Evolutionary conservation across 2,797 vertebrate genomes (phyloP).

Genomic region (Accipiter badius): DNA sequence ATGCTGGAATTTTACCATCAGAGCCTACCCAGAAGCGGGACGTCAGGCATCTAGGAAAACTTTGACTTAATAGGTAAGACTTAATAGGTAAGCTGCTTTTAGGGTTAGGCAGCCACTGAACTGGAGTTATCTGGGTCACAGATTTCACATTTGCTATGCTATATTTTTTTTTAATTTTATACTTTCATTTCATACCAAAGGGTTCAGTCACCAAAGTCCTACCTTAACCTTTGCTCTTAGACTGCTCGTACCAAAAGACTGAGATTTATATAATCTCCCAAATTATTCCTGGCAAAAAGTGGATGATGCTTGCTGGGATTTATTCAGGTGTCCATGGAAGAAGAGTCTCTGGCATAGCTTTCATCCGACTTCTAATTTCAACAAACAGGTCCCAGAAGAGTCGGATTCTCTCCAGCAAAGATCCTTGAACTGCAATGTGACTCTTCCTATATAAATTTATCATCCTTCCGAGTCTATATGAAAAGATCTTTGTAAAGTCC

Average conservation of each 20-base stretch:
- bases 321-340: neutral
- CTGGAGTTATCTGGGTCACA: neutral
- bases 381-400: neutral
- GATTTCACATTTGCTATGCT: neutral
- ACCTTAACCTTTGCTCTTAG: neutral
- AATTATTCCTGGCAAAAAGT: neutral
- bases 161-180: fast-evolving
- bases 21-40: neutral
- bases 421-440: neutral
- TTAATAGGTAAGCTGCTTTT: neutral
- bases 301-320: neutral
- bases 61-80: neutral
- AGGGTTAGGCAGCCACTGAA: neutral
- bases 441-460: neutral
- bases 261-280: neutral
- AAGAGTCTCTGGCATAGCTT: neutral
- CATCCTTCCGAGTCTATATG: neutral
- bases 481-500: neutral
- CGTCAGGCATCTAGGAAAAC: neutral
- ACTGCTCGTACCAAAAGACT: neutral
- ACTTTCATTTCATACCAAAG: neutral
- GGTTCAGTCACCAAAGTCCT: neutral
- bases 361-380: neutral
- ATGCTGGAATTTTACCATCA: neutral
- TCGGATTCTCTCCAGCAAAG: neutral